A percentile compares a stretch with the other conserved stretches of the same genome.
Evolutionary conservation across 2,888 invertebrate species (phyloP).

Genomic region (Cantharis flavilabris): DNA sequence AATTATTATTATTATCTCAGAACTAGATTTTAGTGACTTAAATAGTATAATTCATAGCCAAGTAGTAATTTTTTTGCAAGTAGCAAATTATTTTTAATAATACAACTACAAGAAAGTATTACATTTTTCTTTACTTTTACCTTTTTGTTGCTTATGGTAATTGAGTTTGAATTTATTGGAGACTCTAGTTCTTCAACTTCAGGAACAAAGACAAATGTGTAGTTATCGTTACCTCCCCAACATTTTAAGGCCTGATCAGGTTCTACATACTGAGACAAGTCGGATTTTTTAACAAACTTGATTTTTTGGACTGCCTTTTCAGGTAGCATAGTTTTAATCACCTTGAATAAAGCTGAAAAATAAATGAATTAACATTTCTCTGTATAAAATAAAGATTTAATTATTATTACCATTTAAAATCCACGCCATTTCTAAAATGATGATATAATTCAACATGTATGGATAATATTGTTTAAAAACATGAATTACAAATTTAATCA

Average conservation of each 20-base stretch:
- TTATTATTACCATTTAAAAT: constrained; percentile 73
- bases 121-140: constrained; percentile 23
- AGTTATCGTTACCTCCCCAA: constrained; percentile 83
- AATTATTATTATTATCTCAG: no score
- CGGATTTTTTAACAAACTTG: constrained; percentile 79
- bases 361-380: neutral
- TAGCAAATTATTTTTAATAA: no score
- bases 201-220: constrained; percentile 71
- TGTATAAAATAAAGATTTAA: neutral
- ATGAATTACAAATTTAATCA: constrained; percentile 84
- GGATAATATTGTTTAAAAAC: constrained; percentile 91
- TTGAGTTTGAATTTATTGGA: constrained; percentile 24
- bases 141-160: constrained; percentile 37
- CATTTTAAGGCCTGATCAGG: constrained; percentile 73
- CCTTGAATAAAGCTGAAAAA: constrained; percentile 81
- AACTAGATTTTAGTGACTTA: no score
- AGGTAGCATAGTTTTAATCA: constrained; percentile 85
- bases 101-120: neutral
- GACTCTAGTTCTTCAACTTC: constrained; percentile 55
- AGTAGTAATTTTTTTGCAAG: no score
- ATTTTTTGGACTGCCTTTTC: constrained; percentile 87
- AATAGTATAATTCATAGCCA: no score
- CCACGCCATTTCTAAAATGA: constrained; percentile 95
- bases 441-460: constrained; percentile 81
- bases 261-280: constrained; percentile 73